Conservation (phyloP, 2,113 vertebrate genomes). For the Zapus hudsonius region DNA sequence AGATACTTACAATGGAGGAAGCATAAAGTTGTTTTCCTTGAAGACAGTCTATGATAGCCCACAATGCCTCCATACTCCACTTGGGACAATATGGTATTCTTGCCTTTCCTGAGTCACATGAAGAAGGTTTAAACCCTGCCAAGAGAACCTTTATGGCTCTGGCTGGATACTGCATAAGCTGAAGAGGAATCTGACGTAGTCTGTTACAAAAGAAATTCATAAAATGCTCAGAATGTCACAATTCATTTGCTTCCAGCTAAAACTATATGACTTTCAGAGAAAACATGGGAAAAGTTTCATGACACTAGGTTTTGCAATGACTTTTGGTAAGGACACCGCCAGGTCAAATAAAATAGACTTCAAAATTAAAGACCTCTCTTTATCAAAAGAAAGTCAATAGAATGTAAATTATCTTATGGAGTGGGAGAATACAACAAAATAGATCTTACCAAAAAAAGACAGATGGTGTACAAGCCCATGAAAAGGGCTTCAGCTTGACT, state of each 20-base stretch:
- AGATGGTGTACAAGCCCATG: no score
- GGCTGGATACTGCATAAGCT: conserved; percentile 88
- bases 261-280: not conserved
- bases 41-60: conserved; percentile 89
- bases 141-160: conserved; percentile 87
- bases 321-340: no score
- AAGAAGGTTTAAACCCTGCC: conserved; percentile 90
- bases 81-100: conserved; percentile 90
- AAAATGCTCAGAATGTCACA: conserved; percentile 49
- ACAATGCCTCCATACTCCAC: conserved; percentile 92
- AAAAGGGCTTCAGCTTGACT: no score
- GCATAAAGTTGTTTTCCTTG: conserved; percentile 87
- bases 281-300: not conserved
- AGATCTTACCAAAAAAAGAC: no score
- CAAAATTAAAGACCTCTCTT: no score
- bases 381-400: no score
- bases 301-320: not conserved
- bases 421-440: no score
- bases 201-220: conserved; percentile 82
- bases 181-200: conserved; percentile 88
- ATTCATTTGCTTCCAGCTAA: conserved; percentile 30
- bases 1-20: conserved; percentile 84
- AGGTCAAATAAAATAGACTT: no score
- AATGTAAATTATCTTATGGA: no score
- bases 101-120: conserved; percentile 46